Conservation (phyloP, 1,140 invertebrate species). For the Varroa destructor region DNA sequence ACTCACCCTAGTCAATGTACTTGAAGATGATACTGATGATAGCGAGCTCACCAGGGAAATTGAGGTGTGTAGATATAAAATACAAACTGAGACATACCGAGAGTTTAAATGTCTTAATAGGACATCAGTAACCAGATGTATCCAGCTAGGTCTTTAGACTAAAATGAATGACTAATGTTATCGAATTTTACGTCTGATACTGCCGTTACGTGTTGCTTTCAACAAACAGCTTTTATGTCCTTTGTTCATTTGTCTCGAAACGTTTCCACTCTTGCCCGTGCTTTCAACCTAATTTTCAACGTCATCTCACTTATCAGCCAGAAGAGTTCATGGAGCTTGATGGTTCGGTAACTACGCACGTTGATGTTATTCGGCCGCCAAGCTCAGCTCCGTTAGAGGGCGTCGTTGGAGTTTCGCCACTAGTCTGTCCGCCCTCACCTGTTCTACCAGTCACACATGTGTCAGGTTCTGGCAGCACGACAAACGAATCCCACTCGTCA, state of each 20-base stretch:
- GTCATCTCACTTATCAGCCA: background rate
- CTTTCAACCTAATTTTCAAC: background rate
- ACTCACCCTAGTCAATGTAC: background rate
- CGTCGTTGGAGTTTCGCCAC: no score
- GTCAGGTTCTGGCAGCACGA: no score
- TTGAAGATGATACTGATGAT: constrained; percentile 2
- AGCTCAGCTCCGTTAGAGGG: no score
- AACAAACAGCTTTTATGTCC: no score
- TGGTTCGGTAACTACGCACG: background rate
- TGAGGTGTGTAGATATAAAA: background rate
- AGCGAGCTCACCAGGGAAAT: background rate
- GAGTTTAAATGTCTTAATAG: no score
- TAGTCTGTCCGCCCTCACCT: no score
- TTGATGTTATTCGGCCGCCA: constrained; percentile 5
- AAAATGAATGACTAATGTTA: no score
- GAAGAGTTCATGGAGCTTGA: constrained; percentile 18
- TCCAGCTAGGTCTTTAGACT: no score
- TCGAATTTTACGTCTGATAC: background rate
- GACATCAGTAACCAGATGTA: no score
- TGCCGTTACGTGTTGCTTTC: background rate
- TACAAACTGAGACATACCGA: no score
- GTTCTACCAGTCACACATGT: no score
- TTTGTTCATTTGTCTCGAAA: background rate
- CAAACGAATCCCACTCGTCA: no score
- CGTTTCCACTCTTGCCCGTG: background rate